Evolutionary conservation across 2,888 invertebrate species (phyloP).

Genomic region (Pachycephus smyrnensis): DNA sequence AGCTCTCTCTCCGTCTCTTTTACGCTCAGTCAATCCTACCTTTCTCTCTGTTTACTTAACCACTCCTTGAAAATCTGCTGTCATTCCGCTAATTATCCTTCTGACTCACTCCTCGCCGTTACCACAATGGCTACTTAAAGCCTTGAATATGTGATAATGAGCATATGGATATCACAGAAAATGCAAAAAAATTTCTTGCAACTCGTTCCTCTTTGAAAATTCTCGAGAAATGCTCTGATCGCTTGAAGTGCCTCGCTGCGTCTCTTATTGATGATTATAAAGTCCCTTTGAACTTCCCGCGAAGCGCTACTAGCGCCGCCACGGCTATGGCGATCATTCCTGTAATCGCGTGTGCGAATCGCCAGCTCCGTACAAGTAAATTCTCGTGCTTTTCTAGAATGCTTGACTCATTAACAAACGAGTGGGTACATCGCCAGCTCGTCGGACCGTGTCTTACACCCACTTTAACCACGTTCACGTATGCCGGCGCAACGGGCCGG

Average conservation of each 20-base stretch:
- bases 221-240: neutral
- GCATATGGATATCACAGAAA: neutral
- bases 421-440: neutral
- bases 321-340: neutral
- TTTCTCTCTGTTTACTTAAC: slow-evolving; percentile 10
- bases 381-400: neutral
- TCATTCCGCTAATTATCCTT: neutral
- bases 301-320: neutral
- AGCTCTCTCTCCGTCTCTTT: slow-evolving; percentile 9
- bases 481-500: neutral
- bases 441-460: slow-evolving; percentile 6
- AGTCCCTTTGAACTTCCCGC: neutral
- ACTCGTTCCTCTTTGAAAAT: neutral
- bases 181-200: neutral
- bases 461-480: neutral
- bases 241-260: neutral
- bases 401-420: slow-evolving; percentile 2
- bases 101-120: neutral
- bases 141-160: neutral
- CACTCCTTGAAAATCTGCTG: neutral
- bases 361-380: neutral
- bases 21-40: neutral
- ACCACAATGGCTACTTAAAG: neutral
- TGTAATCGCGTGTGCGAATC: neutral
- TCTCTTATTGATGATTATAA: neutral